Evolutionary conservation across 2,113 vertebrate genomes (phyloP).

Genomic region (Arenaria interpres): DNA sequence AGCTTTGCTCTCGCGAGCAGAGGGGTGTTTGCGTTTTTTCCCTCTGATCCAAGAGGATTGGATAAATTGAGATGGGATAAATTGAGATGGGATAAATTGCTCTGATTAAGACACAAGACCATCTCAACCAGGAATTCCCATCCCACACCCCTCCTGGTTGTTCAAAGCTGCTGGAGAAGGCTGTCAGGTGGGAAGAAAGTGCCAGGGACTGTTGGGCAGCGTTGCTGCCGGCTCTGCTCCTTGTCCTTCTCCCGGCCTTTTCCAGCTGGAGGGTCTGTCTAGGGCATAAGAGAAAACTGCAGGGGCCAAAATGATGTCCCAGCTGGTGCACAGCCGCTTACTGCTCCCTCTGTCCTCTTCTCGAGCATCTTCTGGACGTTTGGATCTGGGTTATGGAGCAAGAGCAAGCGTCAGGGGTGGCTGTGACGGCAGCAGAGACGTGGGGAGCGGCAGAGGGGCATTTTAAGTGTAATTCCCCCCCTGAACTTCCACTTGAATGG

Average conservation of each 20-base stretch:
- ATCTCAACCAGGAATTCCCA: background rate
- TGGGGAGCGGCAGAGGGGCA: background rate
- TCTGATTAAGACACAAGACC: background rate
- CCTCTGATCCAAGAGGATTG: background rate
- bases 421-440: background rate
- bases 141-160: background rate
- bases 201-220: background rate
- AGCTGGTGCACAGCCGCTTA: accelerated
- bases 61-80: background rate
- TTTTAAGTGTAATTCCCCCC: background rate
- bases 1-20: background rate
- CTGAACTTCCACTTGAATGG: background rate
- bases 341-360: background rate
- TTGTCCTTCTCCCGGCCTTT: background rate
- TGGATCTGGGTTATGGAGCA: background rate
- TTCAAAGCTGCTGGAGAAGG: background rate
- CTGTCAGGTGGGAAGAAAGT: background rate
- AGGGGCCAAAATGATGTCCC: background rate
- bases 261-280: background rate
- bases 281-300: background rate
- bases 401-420: background rate
- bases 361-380: background rate
- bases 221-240: background rate
- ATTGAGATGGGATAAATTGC: background rate
- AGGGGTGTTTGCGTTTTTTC: background rate